phyloP scores from a whole-genome alignment of 2,797 vertebrate genomes.

The Platalea minor region DNA sequence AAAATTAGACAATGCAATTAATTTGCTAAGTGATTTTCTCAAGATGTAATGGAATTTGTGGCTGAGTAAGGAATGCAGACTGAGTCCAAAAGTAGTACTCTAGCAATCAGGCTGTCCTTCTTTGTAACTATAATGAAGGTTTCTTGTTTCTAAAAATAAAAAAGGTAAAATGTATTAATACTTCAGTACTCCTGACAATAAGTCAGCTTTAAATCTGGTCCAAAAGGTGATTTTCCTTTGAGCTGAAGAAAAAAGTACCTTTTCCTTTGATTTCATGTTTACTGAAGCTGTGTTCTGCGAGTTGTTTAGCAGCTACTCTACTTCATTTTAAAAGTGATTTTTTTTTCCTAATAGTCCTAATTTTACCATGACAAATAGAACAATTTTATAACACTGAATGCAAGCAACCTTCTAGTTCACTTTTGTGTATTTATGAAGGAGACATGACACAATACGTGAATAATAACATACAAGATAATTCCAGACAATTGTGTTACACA shows the following conservation, averaged over 20 bases:
- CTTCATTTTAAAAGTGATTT: not conserved
- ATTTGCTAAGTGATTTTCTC: constrained; percentile 17
- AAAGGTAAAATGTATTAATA: not conserved
- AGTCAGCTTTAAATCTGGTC: not conserved
- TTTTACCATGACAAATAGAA: constrained; percentile 8
- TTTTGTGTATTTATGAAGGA: not conserved
- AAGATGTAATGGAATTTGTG: not conserved
- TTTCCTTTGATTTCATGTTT: constrained; percentile 2
- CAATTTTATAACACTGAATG: not conserved
- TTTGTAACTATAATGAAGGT: not conserved
- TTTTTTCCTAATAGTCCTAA: not conserved
- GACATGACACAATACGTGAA: not conserved
- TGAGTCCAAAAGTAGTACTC: not conserved
- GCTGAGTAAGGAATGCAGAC: not conserved
- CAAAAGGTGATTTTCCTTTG: not conserved
- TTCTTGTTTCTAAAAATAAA: constrained; percentile 31
- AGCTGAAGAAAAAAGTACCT: not conserved
- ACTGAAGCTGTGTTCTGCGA: not conserved
- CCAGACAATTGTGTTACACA: not conserved
- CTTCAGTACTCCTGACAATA: not conserved
- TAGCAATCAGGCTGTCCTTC: not conserved
- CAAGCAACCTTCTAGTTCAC: not conserved
- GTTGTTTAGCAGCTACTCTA: not conserved
- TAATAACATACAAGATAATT: not conserved
- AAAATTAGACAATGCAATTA: constrained; percentile 6